These are phyloP conservation scores for Myotis lucifugus DNA, from an alignment of 2,113 vertebrate genomes.

Conservation along the genomic window DNA sequence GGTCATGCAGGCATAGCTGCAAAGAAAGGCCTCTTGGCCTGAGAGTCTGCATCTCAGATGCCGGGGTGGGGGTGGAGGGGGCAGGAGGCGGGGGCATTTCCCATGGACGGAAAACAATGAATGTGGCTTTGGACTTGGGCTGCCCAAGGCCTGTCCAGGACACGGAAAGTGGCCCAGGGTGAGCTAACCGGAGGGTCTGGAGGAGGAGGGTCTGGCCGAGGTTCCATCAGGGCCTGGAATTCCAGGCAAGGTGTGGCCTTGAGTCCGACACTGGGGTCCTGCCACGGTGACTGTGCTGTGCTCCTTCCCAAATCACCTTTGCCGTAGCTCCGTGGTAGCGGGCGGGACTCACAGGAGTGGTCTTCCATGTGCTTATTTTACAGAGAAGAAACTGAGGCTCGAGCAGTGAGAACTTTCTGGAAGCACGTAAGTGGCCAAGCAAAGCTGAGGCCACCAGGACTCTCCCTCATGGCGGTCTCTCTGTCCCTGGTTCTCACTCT, in stretches of 20 bases:
- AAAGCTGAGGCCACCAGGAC: neutral
- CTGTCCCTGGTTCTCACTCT: neutral
- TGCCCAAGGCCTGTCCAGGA: neutral
- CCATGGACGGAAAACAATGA: fast-evolving
- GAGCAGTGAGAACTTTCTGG: neutral
- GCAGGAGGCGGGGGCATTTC: neutral
- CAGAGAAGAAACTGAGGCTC: neutral
- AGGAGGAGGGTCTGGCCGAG: fast-evolving
- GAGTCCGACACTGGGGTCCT: fast-evolving
- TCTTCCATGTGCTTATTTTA: neutral
- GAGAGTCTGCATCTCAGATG: neutral
- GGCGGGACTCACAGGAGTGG: neutral
- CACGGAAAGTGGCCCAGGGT: fast-evolving
- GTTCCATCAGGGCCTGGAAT: neutral
- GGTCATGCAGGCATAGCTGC: neutral
- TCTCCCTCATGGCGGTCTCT: fast-evolving
- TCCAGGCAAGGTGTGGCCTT: neutral
- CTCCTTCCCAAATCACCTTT: neutral
- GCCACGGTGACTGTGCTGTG: fast-evolving
- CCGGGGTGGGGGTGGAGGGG: neutral
- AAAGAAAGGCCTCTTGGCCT: neutral
- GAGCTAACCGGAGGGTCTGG: neutral
- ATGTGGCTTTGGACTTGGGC: neutral
- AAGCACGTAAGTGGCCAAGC: neutral
- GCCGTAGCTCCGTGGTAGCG: neutral